Conservation (phyloP, 1,140 invertebrate genomes). For the Meloidogyne chitwoodi region DNA sequence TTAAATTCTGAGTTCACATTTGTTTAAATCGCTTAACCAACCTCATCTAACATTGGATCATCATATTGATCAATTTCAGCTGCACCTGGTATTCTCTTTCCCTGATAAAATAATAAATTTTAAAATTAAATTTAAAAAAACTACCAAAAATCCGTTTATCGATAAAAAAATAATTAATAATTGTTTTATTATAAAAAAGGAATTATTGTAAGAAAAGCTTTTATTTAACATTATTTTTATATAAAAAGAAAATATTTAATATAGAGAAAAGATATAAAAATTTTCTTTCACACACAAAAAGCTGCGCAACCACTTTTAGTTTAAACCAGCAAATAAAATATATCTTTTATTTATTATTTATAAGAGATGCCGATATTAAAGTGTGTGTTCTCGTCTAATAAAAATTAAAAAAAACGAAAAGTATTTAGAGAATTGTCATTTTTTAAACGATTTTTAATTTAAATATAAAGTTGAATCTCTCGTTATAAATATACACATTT, state of each 20-base stretch:
- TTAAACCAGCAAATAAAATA: background rate
- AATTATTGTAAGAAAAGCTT: background rate
- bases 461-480: too few species aligned
- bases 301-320: background rate
- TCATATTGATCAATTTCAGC: background rate
- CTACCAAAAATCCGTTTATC: background rate
- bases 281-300: background rate
- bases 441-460: too few species aligned
- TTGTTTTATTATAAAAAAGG: background rate
- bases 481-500: too few species aligned
- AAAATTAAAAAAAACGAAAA: background rate
- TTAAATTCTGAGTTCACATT: background rate
- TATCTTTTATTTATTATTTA: background rate
- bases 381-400: background rate
- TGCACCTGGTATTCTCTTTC: background rate
- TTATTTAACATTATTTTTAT: background rate
- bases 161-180: background rate
- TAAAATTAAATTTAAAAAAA: background rate
- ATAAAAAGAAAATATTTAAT: background rate
- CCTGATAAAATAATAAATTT: background rate
- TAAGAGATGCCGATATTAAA: background rate
- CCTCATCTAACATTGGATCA: conserved; percentile 2
- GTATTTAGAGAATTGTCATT: background rate
- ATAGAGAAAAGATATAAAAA: background rate
- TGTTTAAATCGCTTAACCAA: background rate